Percentiles rank a stretch among this genome's conserved stretches.
phyloP scores from a whole-genome alignment of 2,797 vertebrate species.

The Hirundo rustica region DNA sequence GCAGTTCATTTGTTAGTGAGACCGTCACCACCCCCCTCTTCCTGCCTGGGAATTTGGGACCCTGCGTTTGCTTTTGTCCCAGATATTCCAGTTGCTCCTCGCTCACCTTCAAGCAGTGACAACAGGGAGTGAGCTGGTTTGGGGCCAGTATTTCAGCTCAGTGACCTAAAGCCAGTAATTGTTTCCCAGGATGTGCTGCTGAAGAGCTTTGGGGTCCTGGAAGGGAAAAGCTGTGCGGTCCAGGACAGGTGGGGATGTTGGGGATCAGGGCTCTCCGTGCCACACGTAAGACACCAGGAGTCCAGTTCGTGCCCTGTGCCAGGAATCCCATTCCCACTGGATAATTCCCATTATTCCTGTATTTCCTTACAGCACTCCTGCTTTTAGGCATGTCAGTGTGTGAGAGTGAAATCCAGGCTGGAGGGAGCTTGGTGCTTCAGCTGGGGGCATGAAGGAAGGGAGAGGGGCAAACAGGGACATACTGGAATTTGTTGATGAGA shows the following conservation, averaged over 20 bases:
- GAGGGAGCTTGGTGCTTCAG: neutral
- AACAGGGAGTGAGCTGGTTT: neutral
- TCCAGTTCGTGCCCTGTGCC: neutral
- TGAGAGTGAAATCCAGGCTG: neutral
- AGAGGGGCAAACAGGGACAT: neutral
- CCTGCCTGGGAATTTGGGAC: neutral
- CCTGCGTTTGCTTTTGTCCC: rapidly evolving
- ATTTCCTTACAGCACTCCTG: neutral
- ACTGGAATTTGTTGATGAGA: neutral
- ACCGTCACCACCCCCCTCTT: neutral
- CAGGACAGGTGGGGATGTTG: neutral
- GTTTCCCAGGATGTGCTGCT: neutral
- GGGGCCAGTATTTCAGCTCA: neutral
- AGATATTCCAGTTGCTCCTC: neutral
- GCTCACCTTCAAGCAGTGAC: neutral
- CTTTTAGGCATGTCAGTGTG: neutral
- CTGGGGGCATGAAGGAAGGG: neutral
- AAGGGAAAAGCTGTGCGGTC: neutral
- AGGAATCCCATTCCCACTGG: neutral
- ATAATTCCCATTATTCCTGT: neutral
- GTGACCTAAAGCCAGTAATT: neutral
- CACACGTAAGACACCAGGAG: rapidly evolving
- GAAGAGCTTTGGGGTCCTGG: neutral
- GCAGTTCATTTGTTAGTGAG: neutral
- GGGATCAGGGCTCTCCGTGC: neutral